phyloP scores from a whole-genome alignment of 1,140 invertebrate genomes.

The Brachionus calyciflorus region DNA sequence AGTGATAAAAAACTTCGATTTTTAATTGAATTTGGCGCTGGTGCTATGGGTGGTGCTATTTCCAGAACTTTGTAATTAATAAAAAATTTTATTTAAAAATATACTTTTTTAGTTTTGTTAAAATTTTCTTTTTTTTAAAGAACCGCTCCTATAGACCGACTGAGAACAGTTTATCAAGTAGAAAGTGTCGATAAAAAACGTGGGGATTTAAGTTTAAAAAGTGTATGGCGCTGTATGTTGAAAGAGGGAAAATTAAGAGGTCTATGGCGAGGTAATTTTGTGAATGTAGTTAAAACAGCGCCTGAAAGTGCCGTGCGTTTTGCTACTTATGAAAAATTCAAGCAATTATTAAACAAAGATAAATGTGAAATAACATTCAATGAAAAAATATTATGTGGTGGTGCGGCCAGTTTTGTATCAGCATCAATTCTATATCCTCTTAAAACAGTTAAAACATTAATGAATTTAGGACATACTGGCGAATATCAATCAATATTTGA shows the following conservation, averaged over 20 bases:
- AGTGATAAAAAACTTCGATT: not conserved
- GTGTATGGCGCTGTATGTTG: constrained; percentile 64
- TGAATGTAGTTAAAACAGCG: constrained; percentile 97
- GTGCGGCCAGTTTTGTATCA: constrained; percentile 13
- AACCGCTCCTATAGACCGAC: constrained; percentile 1
- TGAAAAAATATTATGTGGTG: constrained; percentile 35
- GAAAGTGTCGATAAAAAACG: not conserved
- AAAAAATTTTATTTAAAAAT: not conserved
- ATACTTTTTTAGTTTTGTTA: not conserved
- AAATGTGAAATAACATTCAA: not conserved
- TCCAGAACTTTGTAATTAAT: constrained; percentile 83
- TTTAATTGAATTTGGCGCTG: constrained; percentile 71
- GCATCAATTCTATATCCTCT: constrained; percentile 8
- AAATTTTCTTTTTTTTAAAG: constrained; percentile 19
- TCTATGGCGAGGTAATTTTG: constrained; percentile 94
- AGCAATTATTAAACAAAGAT: constrained; percentile 9
- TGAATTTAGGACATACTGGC: constrained; percentile 87
- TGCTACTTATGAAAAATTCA: constrained; percentile 85
- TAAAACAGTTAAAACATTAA: constrained; percentile 78
- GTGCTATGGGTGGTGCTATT: constrained; percentile 89
- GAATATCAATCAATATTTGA: constrained; percentile 83
- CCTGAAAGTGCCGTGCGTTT: constrained; percentile 97
- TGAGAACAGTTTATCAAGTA: constrained; percentile 44
- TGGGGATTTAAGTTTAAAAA: not conserved
- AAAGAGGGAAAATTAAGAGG: constrained; percentile 83